Base-by-base conservation (phyloP, 2,888 invertebrate genomes). In the Hydropsyche betteni region DNA sequence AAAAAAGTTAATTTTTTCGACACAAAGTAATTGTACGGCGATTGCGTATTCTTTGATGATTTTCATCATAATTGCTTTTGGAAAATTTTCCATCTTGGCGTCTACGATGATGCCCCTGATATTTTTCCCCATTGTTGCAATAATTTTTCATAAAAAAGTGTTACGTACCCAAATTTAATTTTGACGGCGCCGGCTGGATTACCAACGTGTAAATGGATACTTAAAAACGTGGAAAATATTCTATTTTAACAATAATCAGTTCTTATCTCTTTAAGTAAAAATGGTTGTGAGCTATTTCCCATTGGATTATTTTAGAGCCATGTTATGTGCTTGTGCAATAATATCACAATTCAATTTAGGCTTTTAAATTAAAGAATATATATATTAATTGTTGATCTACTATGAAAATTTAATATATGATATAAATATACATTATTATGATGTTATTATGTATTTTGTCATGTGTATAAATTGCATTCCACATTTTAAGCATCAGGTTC, bases 381-480 rank as follows among this genome's bases (percentile, higher is more conserved):
- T 88, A 89, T 89, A 89, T 89, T 88, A 88, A 88, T 88, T 88
- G 88, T 89, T 89, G 88, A 89, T 88, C 87, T 88, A 88, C 87
- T 88, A 87, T 86, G 87, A 88, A 88, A 88, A 88, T 88, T 88
- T 88, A 88, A 88, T 88, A 88, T 88, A 87, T 87, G 86, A 87
- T 87, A 87, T 87, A 87, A 87, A 87, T 88, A 88, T 88, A 87
- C 87, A 87, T 87, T 87, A 87, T 88, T 87, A 87, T 86, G 87
- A 87, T 87, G 87, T 87, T 87, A 88, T 75, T 76, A 75, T 69
- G 70, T 79, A 79, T 77, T 76, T 77, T 77, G 75, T 77, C 75
- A 71, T 73, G 72, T 79, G 76, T 79, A 87, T 85, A 87, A 87
- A 87, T 88, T 87, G 88, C 88, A 88, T 88, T 88, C 88, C 88